Evolutionary conservation across 2,797 vertebrate species (phyloP), one percentile per base, ranked within the genome.

Genomic region (Nyctalus aviator): DNA sequence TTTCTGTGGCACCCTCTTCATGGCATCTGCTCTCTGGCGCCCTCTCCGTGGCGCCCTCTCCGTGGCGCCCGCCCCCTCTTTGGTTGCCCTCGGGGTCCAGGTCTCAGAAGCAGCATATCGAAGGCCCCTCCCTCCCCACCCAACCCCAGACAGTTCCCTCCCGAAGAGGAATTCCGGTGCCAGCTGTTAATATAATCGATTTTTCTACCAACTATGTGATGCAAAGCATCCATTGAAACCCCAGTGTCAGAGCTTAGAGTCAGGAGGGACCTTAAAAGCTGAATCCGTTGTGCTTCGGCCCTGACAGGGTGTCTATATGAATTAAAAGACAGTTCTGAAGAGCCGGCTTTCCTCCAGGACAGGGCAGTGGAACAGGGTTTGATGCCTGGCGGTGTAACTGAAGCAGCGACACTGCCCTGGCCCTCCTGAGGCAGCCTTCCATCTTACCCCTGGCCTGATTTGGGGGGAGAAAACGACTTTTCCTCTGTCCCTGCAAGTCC

Each of bases 171-270:
- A n/a, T 82, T 55, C 88, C 78, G 64, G 86, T 69, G 55, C 64
- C 76, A 48, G 62, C 62, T 93, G 84, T 94, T 91, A 73, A 81
- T 81, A 79, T 91, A 89, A 95, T 94, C 84, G 57, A 79, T 72
- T 90, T 87, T 88, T 30, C 88, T 68, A 46, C 41, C 69, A 73
- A 53, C 86, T 78, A 0, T 68, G 77, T 27, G 83, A 79, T 25
- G 32, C 32, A 37, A 23, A 79, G 71, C 59, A 37, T 87, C n/a
- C 27, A 5, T 35, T 35, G 86, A 91, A 96, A 79, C 72, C 79
- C 66, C 11, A 2, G 15, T 57, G 25, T 86, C 59, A 83, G 82
- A 90, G 46, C 59, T 46, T 35, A 59, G 85, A 83, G 76, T 62
- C 44, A 21, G 59, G 62, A 87, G 62, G 27, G 50, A 66, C 93